Conservation (phyloP, 2,888 invertebrate genomes). For the Hypomecis atomaria region DNA sequence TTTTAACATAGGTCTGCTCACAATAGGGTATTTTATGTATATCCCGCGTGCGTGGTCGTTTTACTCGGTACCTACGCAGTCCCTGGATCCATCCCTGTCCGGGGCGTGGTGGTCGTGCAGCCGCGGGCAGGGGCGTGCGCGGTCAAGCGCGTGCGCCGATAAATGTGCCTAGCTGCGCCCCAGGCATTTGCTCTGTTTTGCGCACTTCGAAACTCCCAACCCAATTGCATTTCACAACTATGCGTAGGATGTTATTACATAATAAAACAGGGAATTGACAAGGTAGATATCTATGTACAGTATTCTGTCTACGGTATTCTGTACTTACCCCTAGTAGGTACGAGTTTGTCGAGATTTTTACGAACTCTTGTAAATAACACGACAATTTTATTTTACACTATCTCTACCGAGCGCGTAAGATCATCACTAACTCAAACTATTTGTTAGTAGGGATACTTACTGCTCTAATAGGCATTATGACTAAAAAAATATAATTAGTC, state of each 20-base stretch:
- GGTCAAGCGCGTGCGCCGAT: slow-evolving; percentile 69
- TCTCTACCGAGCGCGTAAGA: too few species aligned
- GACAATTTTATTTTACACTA: too few species aligned
- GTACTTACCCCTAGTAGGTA: too few species aligned
- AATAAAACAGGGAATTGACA: background rate
- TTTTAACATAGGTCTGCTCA: too few species aligned
- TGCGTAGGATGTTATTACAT: slow-evolving; percentile 23
- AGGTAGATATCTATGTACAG: background rate
- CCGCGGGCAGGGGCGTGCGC: slow-evolving; percentile 62
- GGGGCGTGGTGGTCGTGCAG: slow-evolving; percentile 71
- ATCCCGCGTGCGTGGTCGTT: background rate
- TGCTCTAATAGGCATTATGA: too few species aligned
- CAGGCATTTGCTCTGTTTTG: slow-evolving; percentile 69
- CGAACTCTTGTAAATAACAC: too few species aligned
- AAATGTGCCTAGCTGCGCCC: slow-evolving; percentile 64
- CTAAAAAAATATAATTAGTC: too few species aligned
- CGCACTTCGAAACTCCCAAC: slow-evolving; percentile 49
- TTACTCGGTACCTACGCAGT: background rate
- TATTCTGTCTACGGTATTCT: background rate
- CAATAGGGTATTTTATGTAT: background rate
- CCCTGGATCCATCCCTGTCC: slow-evolving; percentile 58
- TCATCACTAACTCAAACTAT: too few species aligned
- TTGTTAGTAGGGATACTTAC: too few species aligned
- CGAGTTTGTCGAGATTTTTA: too few species aligned
- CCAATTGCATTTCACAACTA: slow-evolving; percentile 28